Conservation (phyloP, 2,797 vertebrate genomes). For the Phoxinus dragarum region DNA sequence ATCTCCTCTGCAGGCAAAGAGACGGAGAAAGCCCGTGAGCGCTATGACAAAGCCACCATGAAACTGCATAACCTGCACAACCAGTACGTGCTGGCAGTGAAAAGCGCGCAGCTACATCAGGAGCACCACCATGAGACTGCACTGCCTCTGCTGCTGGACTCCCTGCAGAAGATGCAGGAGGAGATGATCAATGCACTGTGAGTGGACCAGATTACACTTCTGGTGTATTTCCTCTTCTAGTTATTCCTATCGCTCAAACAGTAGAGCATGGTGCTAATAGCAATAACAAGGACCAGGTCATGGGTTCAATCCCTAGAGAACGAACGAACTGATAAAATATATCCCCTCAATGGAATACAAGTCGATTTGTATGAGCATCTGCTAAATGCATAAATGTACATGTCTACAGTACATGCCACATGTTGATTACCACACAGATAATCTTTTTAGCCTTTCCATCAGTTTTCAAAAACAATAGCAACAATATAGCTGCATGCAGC, state of each 20-base stretch:
- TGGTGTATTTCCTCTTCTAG: background rate
- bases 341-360: background rate
- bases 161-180: conserved; percentile 96
- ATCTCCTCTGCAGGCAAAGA: conserved; percentile 83
- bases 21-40: conserved; percentile 91
- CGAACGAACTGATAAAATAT: background rate
- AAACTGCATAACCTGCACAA: conserved; percentile 96
- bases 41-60: conserved; percentile 94
- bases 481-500: too few species aligned
- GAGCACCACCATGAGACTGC: conserved; percentile 88
- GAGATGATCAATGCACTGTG: conserved; percentile 97
- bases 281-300: background rate
- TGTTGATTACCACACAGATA: background rate
- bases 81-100: conserved; percentile 92
- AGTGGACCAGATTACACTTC: conserved; percentile 63
- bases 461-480: background rate
- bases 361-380: background rate
- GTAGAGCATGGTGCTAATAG: background rate
- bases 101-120: conserved; percentile 90
- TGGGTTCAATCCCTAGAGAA: too few species aligned
- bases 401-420: background rate
- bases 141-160: conserved; percentile 90
- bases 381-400: background rate
- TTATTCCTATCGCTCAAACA: background rate
- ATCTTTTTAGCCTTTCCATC: background rate